Evolutionary conservation across 2,888 invertebrate species (phyloP), one percentile per base, ranked within the genome.

Genomic region (Tachystola acroxantha): DNA sequence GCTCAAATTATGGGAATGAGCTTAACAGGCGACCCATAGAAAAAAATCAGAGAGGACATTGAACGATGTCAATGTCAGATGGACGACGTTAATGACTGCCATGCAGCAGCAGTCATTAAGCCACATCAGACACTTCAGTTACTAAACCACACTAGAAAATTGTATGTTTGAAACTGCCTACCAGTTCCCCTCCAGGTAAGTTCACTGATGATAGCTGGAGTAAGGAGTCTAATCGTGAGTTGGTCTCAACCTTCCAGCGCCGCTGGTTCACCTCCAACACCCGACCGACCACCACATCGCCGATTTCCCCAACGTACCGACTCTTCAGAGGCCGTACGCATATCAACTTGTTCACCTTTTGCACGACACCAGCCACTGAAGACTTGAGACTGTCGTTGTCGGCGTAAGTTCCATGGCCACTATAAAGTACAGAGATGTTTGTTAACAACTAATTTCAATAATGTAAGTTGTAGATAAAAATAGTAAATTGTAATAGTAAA

Each of bases 321-420:
- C 94, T 94, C 67, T 98, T 98, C 5, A 98, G 80, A 0, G 99
- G 97, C 48, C 92, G 91, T 2, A 99, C 94, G 34, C 96, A 96
- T 42, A 99, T 93, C 39, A 99, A 86, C 73, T 97, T 97, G 72
- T 99, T 99, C 0, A 99, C 96, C 84, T 95, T 93, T 64, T 97
- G 95, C 64, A 97, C 93, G 10, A 95, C 91, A 13, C 99, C 99
- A 25, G 98, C 98, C 1, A 99, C 96, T 1, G 98, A 97, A 0
- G 99, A 93, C 72, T 95, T 93, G 25, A 99, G 88, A 32, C 90
- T 90, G 24, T 94, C 95, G 40, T 93, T 92, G 56, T 93, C 93
- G 36, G 94, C 91, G 61, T 96, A 98, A 0, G 99, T 99, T 26
- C 99, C 99, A 87, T 99, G 99, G 1, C 99, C 99, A 59, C 98